Evolutionary conservation across 1,140 invertebrate species (phyloP).

Genomic region (Medauroidea extradentata): DNA sequence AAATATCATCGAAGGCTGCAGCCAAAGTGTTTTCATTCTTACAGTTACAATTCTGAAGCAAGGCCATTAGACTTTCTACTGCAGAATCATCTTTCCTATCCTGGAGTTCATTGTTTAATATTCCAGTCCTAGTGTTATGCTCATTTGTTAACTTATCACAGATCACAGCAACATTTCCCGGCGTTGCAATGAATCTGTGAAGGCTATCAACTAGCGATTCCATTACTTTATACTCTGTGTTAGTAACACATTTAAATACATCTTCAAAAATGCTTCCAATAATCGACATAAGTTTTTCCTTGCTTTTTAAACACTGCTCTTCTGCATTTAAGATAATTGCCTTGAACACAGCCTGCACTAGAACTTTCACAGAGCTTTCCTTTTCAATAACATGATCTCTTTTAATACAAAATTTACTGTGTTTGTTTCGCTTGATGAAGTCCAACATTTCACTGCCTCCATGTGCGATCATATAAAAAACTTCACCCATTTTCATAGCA

Average conservation of each 20-base stretch:
- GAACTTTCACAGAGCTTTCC: not conserved
- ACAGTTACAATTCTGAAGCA: not conserved
- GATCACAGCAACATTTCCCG: not conserved
- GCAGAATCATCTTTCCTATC: not conserved
- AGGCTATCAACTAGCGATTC: not conserved
- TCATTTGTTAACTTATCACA: not conserved
- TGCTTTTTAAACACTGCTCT: not conserved
- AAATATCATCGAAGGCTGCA: slow-evolving; percentile 55
- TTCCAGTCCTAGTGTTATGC: slow-evolving; percentile 1
- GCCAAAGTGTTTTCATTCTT: slow-evolving; percentile 41
- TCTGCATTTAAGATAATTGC: not conserved
- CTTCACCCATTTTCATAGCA: slow-evolving; percentile 45
- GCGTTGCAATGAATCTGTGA: not conserved
- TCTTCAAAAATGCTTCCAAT: not conserved
- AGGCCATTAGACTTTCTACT: slow-evolving; percentile 1
- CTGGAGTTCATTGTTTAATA: slow-evolving; percentile 1
- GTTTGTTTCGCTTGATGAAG: slow-evolving; percentile 17
- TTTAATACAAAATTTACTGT: not conserved
- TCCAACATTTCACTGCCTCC: slow-evolving; percentile 41
- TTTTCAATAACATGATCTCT: not conserved
- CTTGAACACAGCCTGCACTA: not conserved
- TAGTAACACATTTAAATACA: not conserved
- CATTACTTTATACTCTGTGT: not conserved
- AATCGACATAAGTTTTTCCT: not conserved
- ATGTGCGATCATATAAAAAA: slow-evolving; percentile 42